A percentile compares a stretch with the other conserved stretches of the same genome.
phyloP scores from a whole-genome alignment of 1,140 invertebrate genomes.

The Whitmania pigra region DNA sequence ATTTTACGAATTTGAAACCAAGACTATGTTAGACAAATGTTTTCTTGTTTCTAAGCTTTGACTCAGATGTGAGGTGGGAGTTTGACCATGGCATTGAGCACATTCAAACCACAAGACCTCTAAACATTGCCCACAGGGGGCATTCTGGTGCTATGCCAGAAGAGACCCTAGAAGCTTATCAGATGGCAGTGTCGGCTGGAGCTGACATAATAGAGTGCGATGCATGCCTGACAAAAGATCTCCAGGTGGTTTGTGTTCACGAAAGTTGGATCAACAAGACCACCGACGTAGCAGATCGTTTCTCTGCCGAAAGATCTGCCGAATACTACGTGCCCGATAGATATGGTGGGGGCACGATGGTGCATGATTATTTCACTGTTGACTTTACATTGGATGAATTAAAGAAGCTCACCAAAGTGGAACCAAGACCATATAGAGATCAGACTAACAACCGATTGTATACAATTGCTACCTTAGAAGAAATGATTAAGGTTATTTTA shows the following conservation, averaged over 20 bases:
- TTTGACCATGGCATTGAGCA: conserved; percentile 16
- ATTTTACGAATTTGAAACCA: too few relatives aligned
- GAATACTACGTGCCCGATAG: conserved; percentile 21
- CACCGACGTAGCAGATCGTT: conserved; percentile 27
- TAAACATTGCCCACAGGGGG: conserved; percentile 31
- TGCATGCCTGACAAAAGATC: conserved; percentile 30
- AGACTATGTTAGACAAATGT: too few relatives aligned
- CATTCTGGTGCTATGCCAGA: conserved; percentile 29
- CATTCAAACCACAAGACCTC: conserved; percentile 18
- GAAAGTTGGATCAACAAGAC: conserved; percentile 27
- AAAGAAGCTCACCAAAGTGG: conserved; percentile 12
- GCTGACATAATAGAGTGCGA: conserved; percentile 33
- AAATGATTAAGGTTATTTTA: conserved; percentile 13
- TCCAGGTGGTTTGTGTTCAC: conserved; percentile 29
- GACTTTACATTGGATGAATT: conserved; percentile 28
- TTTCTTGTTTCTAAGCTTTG: not conserved
- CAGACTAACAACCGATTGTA: conserved; percentile 6
- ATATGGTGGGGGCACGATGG: conserved; percentile 4
- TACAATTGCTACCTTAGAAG: conserved; percentile 13
- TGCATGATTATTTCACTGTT: conserved; percentile 28
- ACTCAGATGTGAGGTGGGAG: conserved; percentile 1
- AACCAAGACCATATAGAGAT: not conserved
- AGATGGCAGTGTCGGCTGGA: conserved; percentile 26
- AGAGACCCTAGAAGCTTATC: conserved; percentile 30
- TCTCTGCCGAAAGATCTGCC: conserved; percentile 14